Evolutionary conservation across 1,140 invertebrate genomes (phyloP).

Genomic region (Monomorium pharaonis): DNA sequence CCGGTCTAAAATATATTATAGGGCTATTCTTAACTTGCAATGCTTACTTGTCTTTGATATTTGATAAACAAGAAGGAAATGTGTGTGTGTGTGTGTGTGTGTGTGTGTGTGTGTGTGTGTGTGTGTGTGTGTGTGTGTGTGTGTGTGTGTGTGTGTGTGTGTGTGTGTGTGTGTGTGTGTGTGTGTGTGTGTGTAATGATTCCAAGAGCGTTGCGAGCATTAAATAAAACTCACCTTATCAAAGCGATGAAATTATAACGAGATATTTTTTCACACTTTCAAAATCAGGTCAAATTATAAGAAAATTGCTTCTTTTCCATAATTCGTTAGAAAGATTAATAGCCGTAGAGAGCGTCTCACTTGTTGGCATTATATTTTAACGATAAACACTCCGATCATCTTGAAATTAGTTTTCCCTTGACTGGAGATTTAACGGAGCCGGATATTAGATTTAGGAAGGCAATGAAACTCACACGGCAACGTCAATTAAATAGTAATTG

Average conservation of each 20-base stretch:
- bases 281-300: background rate
- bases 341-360: background rate
- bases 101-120: too few species aligned
- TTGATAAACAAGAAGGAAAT: too few species aligned
- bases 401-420: slow-evolving; percentile 2
- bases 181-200: too few species aligned
- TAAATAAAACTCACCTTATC: background rate
- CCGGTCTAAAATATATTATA: too few species aligned
- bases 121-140: too few species aligned
- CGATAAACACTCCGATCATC: background rate
- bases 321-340: background rate
- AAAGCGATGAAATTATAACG: background rate
- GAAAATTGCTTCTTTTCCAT: background rate
- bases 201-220: too few species aligned
- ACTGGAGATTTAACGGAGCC: background rate
- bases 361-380: slow-evolving; percentile 11
- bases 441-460: slow-evolving; percentile 6
- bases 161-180: too few species aligned
- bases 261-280: background rate
- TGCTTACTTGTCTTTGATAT: too few species aligned
- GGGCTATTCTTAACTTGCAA: too few species aligned
- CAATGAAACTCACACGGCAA: background rate
- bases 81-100: too few species aligned
- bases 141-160: too few species aligned
- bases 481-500: background rate